Conservation (phyloP, 2,888 invertebrate species). For the Apoderus coryli region DNA sequence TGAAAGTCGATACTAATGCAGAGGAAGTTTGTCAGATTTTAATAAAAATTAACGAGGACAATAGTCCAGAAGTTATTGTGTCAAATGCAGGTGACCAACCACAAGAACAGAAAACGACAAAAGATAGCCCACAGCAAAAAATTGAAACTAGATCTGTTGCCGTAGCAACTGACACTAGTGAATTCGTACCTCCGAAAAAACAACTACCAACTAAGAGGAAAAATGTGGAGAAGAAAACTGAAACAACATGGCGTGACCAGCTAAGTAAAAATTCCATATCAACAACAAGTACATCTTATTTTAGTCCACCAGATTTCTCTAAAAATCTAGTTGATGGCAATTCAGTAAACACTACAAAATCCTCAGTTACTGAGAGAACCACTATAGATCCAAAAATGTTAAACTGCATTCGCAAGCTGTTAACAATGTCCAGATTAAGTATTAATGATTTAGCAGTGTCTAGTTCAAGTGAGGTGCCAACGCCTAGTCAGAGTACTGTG, state of each 20-base stretch:
- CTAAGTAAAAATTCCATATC: slow-evolving; percentile 25
- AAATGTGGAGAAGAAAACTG: slow-evolving; percentile 10
- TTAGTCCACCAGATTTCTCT: slow-evolving; percentile 28
- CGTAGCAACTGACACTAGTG: slow-evolving; percentile 19
- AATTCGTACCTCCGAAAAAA: slow-evolving; percentile 1
- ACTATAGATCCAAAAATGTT: slow-evolving; percentile 29
- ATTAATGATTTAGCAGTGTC: slow-evolving; percentile 35
- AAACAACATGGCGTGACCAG: slow-evolving; percentile 25
- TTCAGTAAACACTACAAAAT: slow-evolving; percentile 2
- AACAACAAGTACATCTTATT: slow-evolving; percentile 29
- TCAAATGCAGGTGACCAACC: slow-evolving; percentile 13
- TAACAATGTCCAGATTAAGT: slow-evolving; percentile 36
- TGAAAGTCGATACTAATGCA: slow-evolving; percentile 6
- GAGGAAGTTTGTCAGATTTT: slow-evolving; percentile 28
- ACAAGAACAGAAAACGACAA: slow-evolving; percentile 7
- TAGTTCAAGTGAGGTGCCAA: slow-evolving; percentile 33
- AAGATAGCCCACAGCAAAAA: slow-evolving; percentile 9
- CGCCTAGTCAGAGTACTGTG: slow-evolving; percentile 35
- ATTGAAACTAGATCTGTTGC: slow-evolving; percentile 15
- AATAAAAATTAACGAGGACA: slow-evolving; percentile 26
- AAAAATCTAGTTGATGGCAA: slow-evolving; percentile 8
- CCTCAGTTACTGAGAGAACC: not conserved
- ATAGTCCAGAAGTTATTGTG: slow-evolving; percentile 23
- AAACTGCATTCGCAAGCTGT: slow-evolving; percentile 35
- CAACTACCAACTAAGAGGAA: not conserved